A percentile compares a stretch with the other conserved stretches of the same genome.
Conservation (phyloP, 2,888 invertebrate genomes). For the Diachrysia chrysitis region DNA sequence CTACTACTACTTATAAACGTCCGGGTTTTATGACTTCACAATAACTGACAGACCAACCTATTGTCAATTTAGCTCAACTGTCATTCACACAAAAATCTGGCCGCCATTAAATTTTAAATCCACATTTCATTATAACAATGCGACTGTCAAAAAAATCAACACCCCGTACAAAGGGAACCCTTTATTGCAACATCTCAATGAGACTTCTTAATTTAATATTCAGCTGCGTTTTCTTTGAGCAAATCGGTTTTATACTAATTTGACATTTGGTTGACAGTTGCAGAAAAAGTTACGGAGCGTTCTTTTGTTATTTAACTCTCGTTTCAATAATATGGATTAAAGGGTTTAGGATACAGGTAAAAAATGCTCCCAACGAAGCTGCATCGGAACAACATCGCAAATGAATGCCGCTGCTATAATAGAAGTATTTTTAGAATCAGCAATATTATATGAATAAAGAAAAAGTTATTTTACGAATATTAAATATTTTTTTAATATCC, state of each 20-base stretch:
- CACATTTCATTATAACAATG: conserved; percentile 72
- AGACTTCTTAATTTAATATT: conserved; percentile 78
- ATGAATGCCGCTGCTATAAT: background rate
- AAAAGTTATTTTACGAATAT: too few species aligned
- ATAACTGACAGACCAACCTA: conserved; percentile 60
- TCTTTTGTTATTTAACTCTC: conserved; percentile 76
- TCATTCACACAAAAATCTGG: conserved; percentile 65
- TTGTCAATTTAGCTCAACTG: conserved; percentile 61
- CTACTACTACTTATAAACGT: conserved; percentile 23
- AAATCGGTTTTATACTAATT: conserved; percentile 81
- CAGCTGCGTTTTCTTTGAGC: conserved; percentile 76
- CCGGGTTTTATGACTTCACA: conserved; percentile 30
- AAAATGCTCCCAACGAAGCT: conserved; percentile 72
- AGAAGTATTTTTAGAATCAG: too few species aligned
- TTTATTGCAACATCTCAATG: conserved; percentile 66
- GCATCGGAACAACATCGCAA: conserved; percentile 18
- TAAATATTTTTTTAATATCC: background rate
- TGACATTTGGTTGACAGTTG: conserved; percentile 83
- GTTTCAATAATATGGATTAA: conserved; percentile 71
- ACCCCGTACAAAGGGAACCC: conserved; percentile 73
- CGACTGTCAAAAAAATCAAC: conserved; percentile 80
- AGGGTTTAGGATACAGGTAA: conserved; percentile 74
- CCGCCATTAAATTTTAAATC: conserved; percentile 68
- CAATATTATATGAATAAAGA: too few species aligned
- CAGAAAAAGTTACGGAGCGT: conserved; percentile 65